Evolutionary conservation across 2,797 vertebrate genomes (phyloP), one percentile per base, ranked within the genome.

Genomic region (Alcedo quadribrachys): DNA sequence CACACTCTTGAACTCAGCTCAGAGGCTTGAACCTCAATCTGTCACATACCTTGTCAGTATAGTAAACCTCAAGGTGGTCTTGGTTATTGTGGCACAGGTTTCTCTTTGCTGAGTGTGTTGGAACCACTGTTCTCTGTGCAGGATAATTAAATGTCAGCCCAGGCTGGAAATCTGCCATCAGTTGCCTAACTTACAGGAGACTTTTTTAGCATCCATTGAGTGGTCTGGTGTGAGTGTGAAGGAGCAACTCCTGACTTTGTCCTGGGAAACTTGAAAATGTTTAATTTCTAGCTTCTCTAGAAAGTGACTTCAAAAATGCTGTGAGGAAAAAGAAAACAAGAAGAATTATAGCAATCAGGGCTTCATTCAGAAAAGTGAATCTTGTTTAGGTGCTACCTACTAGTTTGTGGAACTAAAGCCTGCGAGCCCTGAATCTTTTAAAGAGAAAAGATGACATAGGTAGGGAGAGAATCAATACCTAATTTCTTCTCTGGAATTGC

Each of bases 401-500:
- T 80, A 84, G 66, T 90, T 96, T 89, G 84, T 88, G 63, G 87
- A 93, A 84, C 92, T 83, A 71, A 92, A 80, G 69, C 62, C 82
- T 91, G 91, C 85, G 78, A 92, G 84, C 86, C 11, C 33, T 92
- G 91, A 87, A 89, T 95, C 86, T 90, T 90, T 85, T 90, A 90
- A 85, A 87, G 66, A 71, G 73, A 37, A 92, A 94, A 92, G 90
- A 96, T 92, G 91, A 85, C 86, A 85, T 48, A 63, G 81, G 54
- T 75, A 81, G 76, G 51, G 60, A 85, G 86, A 83, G 86, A 93
- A 93, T 95, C 95, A 94, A 93, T 94, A 96, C 75, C 79, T 90
- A 94, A 95, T 94, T 96, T 95, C 91, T 94, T 87, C 73, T 89
- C 89, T 85, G 89, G 73, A 92, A 93, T 96, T 91, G 81, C 86